phyloP scores from a whole-genome alignment of 2,888 invertebrate species.

The Lysandra coridon region DNA sequence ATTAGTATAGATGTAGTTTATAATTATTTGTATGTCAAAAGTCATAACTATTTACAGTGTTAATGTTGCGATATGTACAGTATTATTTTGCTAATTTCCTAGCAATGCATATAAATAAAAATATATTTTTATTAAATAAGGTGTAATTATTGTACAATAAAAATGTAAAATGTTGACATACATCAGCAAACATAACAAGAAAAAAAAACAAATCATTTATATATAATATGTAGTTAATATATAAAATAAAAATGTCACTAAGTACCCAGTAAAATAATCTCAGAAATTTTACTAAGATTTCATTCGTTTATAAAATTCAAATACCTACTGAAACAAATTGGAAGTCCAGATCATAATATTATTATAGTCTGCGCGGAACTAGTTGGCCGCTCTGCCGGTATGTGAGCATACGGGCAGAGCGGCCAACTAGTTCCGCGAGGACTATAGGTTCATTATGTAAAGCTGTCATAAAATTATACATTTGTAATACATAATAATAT shows the following conservation, averaged over 20 bases:
- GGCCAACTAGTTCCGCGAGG: too few relatives aligned
- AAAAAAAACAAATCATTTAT: slow-evolving; percentile 61
- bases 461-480: not conserved
- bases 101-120: slow-evolving; percentile 67
- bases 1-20: slow-evolving; percentile 44
- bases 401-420: too few relatives aligned
- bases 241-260: slow-evolving; percentile 44
- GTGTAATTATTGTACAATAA: slow-evolving; percentile 65
- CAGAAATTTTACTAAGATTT: slow-evolving; percentile 49
- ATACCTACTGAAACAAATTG: slow-evolving; percentile 30
- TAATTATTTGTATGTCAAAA: slow-evolving; percentile 50
- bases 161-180: slow-evolving; percentile 61
- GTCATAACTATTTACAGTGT: slow-evolving; percentile 58
- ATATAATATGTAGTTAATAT: slow-evolving; percentile 44
- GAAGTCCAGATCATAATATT: slow-evolving; percentile 34
- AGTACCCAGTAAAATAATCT: slow-evolving; percentile 54
- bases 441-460: not conserved
- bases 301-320: slow-evolving; percentile 29
- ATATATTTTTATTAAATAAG: slow-evolving; percentile 62
- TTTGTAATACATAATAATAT: too few relatives aligned
- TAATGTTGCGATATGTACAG: slow-evolving; percentile 67
- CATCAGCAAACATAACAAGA: slow-evolving; percentile 74
- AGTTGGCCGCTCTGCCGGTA: too few relatives aligned
- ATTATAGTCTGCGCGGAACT: not conserved
- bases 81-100: slow-evolving; percentile 65